A percentile compares a stretch with the other conserved stretches of the same genome.
Conservation (phyloP, 2,797 vertebrate species). For the Anomalospiza imberbis region DNA sequence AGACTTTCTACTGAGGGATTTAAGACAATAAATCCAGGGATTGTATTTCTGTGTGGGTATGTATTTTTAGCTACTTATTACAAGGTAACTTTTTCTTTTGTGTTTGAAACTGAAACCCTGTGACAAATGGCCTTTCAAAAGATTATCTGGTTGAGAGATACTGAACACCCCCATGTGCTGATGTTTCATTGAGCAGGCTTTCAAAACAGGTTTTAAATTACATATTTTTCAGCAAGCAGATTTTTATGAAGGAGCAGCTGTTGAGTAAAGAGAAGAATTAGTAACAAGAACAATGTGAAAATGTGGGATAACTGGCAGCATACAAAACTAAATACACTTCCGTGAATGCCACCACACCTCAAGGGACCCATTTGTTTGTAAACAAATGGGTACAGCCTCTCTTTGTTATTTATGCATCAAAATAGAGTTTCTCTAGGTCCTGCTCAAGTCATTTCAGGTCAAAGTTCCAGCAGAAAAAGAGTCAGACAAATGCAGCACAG, state of each 20-base stretch:
- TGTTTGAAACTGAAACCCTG: neutral
- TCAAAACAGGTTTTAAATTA: neutral
- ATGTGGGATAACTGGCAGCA: neutral
- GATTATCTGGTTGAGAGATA: neutral
- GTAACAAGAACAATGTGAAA: neutral
- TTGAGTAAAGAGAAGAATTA: neutral
- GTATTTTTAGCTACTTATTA: neutral
- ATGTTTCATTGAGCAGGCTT: neutral
- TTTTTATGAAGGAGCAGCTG: neutral
- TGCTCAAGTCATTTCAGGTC: neutral
- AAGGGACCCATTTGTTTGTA: neutral
- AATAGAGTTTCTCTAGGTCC: neutral
- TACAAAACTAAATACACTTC: neutral
- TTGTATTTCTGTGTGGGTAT: neutral
- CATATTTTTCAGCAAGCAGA: neutral
- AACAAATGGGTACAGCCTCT: neutral
- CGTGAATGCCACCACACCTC: neutral
- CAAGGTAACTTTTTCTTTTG: neutral
- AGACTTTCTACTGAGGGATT: neutral
- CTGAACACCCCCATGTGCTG: neutral
- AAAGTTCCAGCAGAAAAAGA: neutral
- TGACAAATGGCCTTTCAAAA: neutral
- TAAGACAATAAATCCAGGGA: neutral
- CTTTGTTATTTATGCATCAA: neutral
- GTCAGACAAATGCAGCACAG: neutral